Evolutionary conservation across 2,888 invertebrate species (phyloP), one percentile per base, ranked within the genome.

Genomic region (Drosophila heteroneura): DNA sequence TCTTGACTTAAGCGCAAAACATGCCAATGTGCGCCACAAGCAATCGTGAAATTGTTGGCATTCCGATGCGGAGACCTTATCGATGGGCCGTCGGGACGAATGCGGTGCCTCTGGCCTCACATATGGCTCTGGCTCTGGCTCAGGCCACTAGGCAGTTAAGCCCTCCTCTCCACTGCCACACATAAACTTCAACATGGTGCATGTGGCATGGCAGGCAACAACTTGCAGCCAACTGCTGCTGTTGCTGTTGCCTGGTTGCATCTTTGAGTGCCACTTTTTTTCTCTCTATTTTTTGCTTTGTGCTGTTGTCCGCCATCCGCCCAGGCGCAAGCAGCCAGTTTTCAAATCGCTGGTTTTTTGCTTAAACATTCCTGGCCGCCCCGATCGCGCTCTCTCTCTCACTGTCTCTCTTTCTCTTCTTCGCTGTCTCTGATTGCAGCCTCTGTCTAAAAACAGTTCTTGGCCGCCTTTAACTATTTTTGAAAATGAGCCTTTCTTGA

Each of bases 21-120:
- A 84, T 89, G 90, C 86, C 90, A 85, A 83, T 85, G 83, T 90
- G 90, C 90, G 89, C 84, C 90, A 90, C 87, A 79, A 83, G 87
- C 87, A 90, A 90, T 86, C 85, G 90, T 89, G 84, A 90, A 90
- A 86, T 86, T 89, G 89, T 89, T 90, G 59, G 76, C 89, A 90
- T 90, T 89, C 85, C 85, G 69, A 76, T 76, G 89, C 73, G 73
- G 70, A 79, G 73, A 84, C 86, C 85, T 78, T 85, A 85, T 88
- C 84, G 89, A 82, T 77, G 83, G 72, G 69, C 66, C 61, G 47
- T 70, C 75, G 74, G 51, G 47, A 30, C 58, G 44, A 37, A 39
- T 33, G 44, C 53, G 76, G 59, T 47, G 70, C 61, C 49, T 39
- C 57, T 62, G 76, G 70, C 74, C 57, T 64, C 77, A 77, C 77